Conservation (phyloP, 2,888 invertebrate genomes). For the Brachycybe producta region DNA sequence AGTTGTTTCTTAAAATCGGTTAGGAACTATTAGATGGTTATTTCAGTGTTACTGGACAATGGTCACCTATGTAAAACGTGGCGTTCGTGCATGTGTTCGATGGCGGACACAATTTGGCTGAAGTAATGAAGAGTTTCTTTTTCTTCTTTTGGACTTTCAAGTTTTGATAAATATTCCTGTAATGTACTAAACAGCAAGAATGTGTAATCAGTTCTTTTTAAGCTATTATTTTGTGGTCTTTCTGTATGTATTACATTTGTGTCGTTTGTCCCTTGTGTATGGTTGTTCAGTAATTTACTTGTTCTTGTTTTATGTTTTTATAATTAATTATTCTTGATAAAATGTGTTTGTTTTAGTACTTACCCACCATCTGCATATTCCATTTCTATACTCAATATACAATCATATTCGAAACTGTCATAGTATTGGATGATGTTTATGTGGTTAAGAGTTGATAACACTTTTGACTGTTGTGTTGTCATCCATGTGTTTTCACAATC, state of each 20-base stretch:
- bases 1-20: not conserved
- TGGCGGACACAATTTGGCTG: conserved; percentile 53
- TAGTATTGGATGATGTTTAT: conserved; percentile 60
- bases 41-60: not conserved
- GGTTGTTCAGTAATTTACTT: no score
- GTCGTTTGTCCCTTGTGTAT: no score
- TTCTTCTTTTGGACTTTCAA: conserved; percentile 45
- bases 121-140: conserved; percentile 48
- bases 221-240: no score
- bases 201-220: no score
- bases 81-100: conserved; percentile 55
- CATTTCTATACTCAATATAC: conserved; percentile 59
- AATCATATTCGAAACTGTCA: conserved; percentile 58
- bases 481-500: no score
- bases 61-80: conserved; percentile 43
- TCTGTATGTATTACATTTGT: no score
- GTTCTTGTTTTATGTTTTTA: not conserved
- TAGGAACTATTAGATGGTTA: not conserved
- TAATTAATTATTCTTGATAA: not conserved
- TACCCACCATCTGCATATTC: conserved; percentile 60
- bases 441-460: conserved; percentile 55
- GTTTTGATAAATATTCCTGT: conserved; percentile 46
- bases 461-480: conserved; percentile 41
- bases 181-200: conserved; percentile 45
- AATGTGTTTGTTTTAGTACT: not conserved